Evolutionary conservation across 37 sponge, comb jelly and placozoan species (phyloP).

Genomic region (Haliclona indistincta): DNA sequence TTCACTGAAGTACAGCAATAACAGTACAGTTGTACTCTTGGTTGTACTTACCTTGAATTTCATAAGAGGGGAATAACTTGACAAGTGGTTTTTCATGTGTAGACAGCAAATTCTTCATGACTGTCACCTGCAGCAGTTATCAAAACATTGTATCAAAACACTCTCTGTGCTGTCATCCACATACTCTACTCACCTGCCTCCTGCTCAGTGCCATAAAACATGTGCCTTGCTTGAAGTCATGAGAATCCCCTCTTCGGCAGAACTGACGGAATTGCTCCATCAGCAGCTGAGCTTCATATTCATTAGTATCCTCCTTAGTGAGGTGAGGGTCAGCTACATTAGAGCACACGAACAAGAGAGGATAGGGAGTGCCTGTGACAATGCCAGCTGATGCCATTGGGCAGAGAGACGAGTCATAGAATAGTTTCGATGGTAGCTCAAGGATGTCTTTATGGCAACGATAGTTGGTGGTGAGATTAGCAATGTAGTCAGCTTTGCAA

Average conservation of each 20-base stretch:
- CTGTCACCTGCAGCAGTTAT: too few relatives aligned
- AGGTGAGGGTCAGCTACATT: background rate
- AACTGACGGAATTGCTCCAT: too few relatives aligned
- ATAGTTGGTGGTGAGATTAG: background rate
- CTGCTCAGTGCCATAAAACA: conserved; percentile 42
- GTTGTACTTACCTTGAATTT: conserved; percentile 51
- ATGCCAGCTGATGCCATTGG: conserved; percentile 1
- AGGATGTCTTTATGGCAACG: conserved; percentile 2
- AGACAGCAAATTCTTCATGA: too few relatives aligned
- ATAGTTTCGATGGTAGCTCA: background rate
- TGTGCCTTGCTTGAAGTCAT: background rate
- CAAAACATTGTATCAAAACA: too few relatives aligned
- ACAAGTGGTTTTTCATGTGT: too few relatives aligned
- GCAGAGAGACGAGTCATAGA: conserved; percentile 6
- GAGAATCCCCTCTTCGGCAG: conserved; percentile 34
- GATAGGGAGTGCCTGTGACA: conserved; percentile 14
- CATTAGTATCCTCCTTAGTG: too few relatives aligned
- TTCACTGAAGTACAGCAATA: too few relatives aligned
- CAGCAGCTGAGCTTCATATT: too few relatives aligned
- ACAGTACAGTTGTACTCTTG: too few relatives aligned
- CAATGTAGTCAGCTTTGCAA: background rate
- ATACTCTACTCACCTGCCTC: conserved; percentile 23
- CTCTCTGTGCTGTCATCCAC: too few relatives aligned
- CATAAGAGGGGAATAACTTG: too few relatives aligned
- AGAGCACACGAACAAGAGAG: conserved; percentile 65